These are phyloP conservation scores for Anastrepha ludens DNA, from an alignment of 1,140 invertebrate genomes.

Conservation along the genomic window DNA sequence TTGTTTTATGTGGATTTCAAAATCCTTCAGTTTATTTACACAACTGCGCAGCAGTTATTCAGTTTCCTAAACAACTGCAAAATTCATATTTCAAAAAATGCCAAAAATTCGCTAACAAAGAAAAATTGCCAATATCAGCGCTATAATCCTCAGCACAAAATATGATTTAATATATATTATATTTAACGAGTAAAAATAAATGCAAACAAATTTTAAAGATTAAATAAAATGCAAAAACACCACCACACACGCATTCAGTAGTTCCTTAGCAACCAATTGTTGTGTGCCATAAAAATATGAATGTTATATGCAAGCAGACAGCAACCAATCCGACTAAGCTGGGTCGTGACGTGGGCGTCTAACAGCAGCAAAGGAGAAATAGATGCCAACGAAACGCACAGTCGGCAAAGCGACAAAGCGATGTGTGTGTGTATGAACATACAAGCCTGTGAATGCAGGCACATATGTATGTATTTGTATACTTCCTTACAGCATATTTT, in stretches of 20 bases:
- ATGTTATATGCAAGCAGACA: not conserved
- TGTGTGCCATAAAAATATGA: slow-evolving; percentile 46
- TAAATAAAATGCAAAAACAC: not conserved
- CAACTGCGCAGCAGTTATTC: too few species aligned
- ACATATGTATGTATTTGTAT: not conserved
- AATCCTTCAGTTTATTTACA: too few species aligned
- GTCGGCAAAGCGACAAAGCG: not conserved
- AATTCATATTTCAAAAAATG: not conserved
- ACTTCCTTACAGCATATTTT: too few species aligned
- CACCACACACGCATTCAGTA: not conserved
- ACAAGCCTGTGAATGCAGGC: not conserved
- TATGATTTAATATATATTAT: slow-evolving; percentile 11
- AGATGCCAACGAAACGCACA: not conserved
- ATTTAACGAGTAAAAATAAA: not conserved
- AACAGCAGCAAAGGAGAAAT: not conserved
- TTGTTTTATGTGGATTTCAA: too few species aligned
- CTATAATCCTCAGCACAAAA: not conserved
- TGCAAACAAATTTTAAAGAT: not conserved
- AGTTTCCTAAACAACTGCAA: not conserved
- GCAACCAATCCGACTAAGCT: slow-evolving; percentile 9
- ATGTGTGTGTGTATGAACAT: not conserved
- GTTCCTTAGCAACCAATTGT: slow-evolving; percentile 9
- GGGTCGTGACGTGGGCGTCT: not conserved
- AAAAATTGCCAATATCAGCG: not conserved
- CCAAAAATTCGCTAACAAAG: not conserved